Base-by-base conservation (phyloP, 1,140 invertebrate genomes). In the Camponotus floridanus region DNA sequence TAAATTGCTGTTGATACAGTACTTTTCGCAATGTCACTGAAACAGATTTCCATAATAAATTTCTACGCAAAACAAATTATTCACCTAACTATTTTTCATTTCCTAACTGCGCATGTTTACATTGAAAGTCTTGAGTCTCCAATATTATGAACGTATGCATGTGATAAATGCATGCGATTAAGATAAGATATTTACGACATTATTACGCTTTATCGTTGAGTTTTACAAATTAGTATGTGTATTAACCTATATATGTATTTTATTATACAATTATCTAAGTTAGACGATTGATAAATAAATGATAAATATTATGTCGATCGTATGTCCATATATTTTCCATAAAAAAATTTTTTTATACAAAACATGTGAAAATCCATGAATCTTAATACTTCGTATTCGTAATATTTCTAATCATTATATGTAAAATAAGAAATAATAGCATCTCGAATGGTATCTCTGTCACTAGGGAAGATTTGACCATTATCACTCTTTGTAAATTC, bases 111-210 rank as follows among this genome's bases (percentile, higher is more conserved):
- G 18, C 15, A n/a, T 33, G 6, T 71, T 81, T 73, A 61, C 67
- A 73, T 73, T 73, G 68, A 74, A 83, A 83, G 55, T 73, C 67
- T 8, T 68, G 57, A 83, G 79, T 73, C 39, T 61, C 79, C 74
- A 51, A 55, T 48, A 57, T 6, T 39, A 83, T 48, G 73, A 13
- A 55, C 64, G 76, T 57, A 59, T 33, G 6, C 21, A 42, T 5
- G 55, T 33, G 79, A 45, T 71, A 81, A 81, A 33, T 45, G 48
- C 31, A 9, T n/a, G 31, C 15, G n/a, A 7, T 74, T 83, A 5
- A 39, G 31, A 83, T 62, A 83, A 83, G 57, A 62, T 62, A 36
- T 62, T 83, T 39, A 9, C 45, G 31, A 55, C 13, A 26, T 21
- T 45, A 48, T 42, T 74, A 26, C 3, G 15, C 13, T 33, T 74